Base-by-base conservation (phyloP, 2,797 vertebrate species). In the Hippoglossus hippoglossus region DNA sequence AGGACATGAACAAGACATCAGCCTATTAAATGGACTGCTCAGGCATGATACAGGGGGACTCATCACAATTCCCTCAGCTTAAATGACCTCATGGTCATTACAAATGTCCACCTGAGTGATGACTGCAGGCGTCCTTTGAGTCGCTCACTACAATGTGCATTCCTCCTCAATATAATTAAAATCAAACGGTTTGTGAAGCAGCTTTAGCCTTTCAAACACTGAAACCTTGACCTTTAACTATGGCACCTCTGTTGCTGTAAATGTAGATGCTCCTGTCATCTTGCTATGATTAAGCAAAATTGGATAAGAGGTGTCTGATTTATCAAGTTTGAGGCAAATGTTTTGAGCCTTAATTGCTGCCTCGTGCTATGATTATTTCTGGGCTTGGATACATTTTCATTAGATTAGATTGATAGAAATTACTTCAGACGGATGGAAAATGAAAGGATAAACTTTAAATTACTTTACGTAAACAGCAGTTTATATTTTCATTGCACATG, bases 201-300 rank as follows among this genome's bases (percentile, higher is more conserved):
- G 57, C 54, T 50, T n/a, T 41, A 67, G 68, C 79, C 54, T 72
- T 82, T 82, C 49, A 73, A 63, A 80, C 44, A 73, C 34, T 11
- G 36, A 86, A 73, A 72, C 46, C 52, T 41, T 85, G 82, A 89
- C 85, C 82, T 89, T 90, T 89, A 81, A 72, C 79, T 69, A 79
- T 57, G 63, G 67, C 54, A 47, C 44, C 70, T 83, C 56, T 39
- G 67, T 81, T 61, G 60, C 56, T 63, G 60, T 76, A 67, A 74
- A 68, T 75, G 58, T 34, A 55, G 41, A 72, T 41, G 54, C 70
- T 78, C 6, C n/a, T 21, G n/a, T 76, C 47, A 59, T 39, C 59
- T 25, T 54, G 68, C 53, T 46, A 21, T 0, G 1, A 16, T 68
- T 46, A 25, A 25, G 22, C 53, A 52, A 76, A 73, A 62, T 50